A percentile compares a stretch with the other conserved stretches of the same genome.
phyloP scores from a whole-genome alignment of 1,140 invertebrate genomes.

The Drosophila takahashii region DNA sequence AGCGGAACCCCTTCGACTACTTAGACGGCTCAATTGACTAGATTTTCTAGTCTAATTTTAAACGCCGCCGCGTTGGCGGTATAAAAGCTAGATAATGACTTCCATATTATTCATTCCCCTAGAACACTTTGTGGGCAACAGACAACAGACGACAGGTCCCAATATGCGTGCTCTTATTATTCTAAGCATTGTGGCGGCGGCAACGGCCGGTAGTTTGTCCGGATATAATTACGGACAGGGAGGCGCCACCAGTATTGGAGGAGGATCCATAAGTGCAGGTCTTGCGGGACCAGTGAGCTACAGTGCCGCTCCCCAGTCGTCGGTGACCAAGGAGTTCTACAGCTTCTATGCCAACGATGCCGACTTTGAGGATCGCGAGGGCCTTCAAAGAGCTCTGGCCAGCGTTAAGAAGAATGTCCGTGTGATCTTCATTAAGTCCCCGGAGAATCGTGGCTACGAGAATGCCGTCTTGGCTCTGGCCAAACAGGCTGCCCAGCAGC shows the following conservation, averaged over 20 bases:
- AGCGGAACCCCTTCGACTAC: slow-evolving; percentile 16
- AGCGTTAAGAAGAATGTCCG: slow-evolving; percentile 65
- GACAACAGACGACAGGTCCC: slow-evolving; percentile 4
- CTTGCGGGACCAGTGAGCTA: slow-evolving; percentile 61
- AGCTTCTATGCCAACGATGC: slow-evolving; percentile 66
- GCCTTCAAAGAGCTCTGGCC: slow-evolving; percentile 45
- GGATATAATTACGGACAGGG: slow-evolving; percentile 73
- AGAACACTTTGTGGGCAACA: slow-evolving; percentile 43
- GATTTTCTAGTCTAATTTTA: slow-evolving; percentile 71
- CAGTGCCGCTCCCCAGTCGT: slow-evolving; percentile 49
- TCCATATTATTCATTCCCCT: slow-evolving; percentile 58
- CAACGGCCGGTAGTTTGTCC: slow-evolving; percentile 62
- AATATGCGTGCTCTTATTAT: slow-evolving; percentile 68
- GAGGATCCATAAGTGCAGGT: slow-evolving; percentile 6
- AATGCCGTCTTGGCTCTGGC: slow-evolving; percentile 67
- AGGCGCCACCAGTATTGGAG: slow-evolving; percentile 18
- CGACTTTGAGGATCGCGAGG: slow-evolving; percentile 66
- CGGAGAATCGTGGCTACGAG: slow-evolving; percentile 70
- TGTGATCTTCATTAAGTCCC: slow-evolving; percentile 71
- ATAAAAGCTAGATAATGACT: slow-evolving; percentile 76
- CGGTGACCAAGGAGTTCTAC: slow-evolving; percentile 65
- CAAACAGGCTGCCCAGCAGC: slow-evolving; percentile 70
- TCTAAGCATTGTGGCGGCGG: slow-evolving; percentile 66
- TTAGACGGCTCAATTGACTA: slow-evolving; percentile 60
- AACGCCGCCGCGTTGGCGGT: slow-evolving; percentile 64